Evolutionary conservation across 1,140 invertebrate genomes (phyloP), one percentile per base, ranked within the genome.

Genomic region (Drosophila nannoptera): DNA sequence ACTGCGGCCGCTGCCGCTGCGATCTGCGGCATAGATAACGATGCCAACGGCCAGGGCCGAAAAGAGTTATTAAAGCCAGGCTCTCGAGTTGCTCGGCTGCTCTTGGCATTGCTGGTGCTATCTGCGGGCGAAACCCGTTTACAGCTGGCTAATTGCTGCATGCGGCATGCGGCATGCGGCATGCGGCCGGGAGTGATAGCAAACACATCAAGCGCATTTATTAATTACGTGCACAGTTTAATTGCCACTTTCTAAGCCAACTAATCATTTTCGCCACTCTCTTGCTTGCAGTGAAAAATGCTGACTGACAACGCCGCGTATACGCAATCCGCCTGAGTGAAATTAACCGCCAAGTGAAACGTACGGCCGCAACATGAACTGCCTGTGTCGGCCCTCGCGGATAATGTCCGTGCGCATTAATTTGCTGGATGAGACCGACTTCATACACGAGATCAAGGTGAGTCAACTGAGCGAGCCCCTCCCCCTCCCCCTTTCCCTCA

Each of bases 361-460:
- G 12, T 53, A 56, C 33, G 38, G 38, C 69, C 11, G 46, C 70
- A 89, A 78, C 55, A 89, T 89, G 89, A 78, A 89, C 78, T 89
- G 89, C 73, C 81, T 89, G 33, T 89, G 89, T 74, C 80, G 89
- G 73, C 88, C 89, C 45, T 89, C 89, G 63, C 88, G 87, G 73
- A 89, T 88, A 59, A 89, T 89, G 78, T 83, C 89, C 80, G 89
- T 89, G 65, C 83, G 89, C 87, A 92, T 93, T 77, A 91, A 93
- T 74, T 90, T 93, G 67, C 90, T 93, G 75, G 92, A 93, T 83
- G 93, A 93, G 84, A 92, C 93, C 75, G 93, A 93, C 83, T 90
- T 93, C 45, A 89, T 93, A 60, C 92, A 93, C 76, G 93, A 93
- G 77, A 91, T 93, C 60, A 90, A 92, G 90, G 92, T 92, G 75